Base-by-base conservation (phyloP, 2,113 vertebrate species). In the Mesocricetus auratus region DNA sequence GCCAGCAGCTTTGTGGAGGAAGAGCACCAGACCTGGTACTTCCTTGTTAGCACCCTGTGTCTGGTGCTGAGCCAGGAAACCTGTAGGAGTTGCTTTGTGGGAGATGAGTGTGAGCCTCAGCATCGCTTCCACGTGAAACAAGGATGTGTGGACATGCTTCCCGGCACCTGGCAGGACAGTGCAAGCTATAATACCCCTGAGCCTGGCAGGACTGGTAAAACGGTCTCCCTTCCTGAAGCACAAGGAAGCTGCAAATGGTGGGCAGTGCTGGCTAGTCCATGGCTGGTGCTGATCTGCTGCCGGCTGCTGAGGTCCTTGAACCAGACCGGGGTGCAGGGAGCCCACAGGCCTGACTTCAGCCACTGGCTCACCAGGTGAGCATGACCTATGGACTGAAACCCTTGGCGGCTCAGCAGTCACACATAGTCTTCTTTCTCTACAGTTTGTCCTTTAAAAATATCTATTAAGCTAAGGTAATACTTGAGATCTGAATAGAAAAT, bases 1-100 rank as follows among this genome's bases (percentile, higher is more conserved):
- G 98, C 99, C 83, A 99, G 99, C 98, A 99, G 99, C 98, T 99
- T 99, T 19, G 98, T 99, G 5, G 99, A 99, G 98, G 99, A 99
- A 92, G 99, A 99, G 93, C 99, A 99, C 97, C 99, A 99, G 97
- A 99, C 99, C 26, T 99, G 99, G 99, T 99, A 99, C 98, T 99
- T 99, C 95, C 99, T 99, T 74, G 97, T 99, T 97, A 99, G 97
- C 97, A 99, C 99, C 0, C 99, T 99, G 90, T 99, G 99, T 97
- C 98, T 99, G 95, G 98, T 98, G 33, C 91, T 99, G 92, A 99
- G 99, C 97, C 99, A 99, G 78, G 99, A 99, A 9, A 98, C 99
- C 64, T 99, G 98, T 94, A 98, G 99, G 91, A 99, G 98, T 97
- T 99, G 99, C 98, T 99, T 99, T 97, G 97, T 98, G 82, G 82